Conservation (phyloP, 2,888 invertebrate genomes). For the Lasioglossum morio region DNA sequence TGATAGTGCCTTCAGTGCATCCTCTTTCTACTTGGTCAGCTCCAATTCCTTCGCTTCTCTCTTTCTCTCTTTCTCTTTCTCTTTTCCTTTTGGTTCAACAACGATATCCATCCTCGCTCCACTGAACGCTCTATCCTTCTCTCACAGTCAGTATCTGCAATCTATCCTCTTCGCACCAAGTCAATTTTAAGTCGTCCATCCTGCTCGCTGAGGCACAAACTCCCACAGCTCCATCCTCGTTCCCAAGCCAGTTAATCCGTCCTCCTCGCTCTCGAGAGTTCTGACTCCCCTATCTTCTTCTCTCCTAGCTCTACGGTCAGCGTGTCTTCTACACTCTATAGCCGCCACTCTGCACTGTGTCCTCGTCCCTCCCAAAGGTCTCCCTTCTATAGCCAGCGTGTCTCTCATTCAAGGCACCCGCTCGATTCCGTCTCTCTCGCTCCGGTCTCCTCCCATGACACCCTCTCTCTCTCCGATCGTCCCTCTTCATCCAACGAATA, state of each 20-base stretch:
- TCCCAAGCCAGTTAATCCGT: background rate
- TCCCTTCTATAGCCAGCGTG: background rate
- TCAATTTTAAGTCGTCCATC: background rate
- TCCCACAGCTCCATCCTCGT: background rate
- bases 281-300: background rate
- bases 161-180: background rate
- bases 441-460: background rate
- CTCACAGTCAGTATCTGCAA: background rate
- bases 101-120: background rate
- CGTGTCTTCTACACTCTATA: background rate
- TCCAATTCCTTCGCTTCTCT: background rate
- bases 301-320: background rate
- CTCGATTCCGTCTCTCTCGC: background rate
- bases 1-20: background rate
- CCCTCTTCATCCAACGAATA: background rate
- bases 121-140: background rate
- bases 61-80: no score
- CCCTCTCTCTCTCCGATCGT: conserved; percentile 30
- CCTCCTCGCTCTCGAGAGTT: background rate
- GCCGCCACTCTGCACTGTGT: background rate
- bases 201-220: background rate
- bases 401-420: conserved; percentile 26
- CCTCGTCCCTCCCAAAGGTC: background rate
- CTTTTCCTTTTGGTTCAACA: background rate
- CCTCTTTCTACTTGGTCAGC: background rate